Conservation (phyloP, 2,113 vertebrate species). For the Callospermophilus lateralis region DNA sequence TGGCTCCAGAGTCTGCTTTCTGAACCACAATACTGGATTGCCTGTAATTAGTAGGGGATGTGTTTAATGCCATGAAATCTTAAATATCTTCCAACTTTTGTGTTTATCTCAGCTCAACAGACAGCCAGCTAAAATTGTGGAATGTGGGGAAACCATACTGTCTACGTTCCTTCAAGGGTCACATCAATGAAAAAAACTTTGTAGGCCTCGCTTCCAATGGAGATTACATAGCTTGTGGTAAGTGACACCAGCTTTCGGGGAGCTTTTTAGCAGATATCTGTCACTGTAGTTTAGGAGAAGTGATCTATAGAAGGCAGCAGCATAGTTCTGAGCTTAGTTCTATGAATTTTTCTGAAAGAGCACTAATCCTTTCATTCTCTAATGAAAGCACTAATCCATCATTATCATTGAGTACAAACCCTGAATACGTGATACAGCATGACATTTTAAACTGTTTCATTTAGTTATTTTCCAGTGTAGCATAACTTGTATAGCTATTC, state of each 20-base stretch:
- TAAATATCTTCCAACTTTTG: conserved; percentile 65
- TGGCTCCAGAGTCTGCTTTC: neutral
- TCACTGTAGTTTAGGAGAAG: neutral
- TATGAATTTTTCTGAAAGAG: neutral
- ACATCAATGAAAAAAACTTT: conserved; percentile 99
- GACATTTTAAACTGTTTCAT: neutral
- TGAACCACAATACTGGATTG: neutral
- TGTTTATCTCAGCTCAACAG: conserved; percentile 93
- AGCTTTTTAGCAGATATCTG: neutral
- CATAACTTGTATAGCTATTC: neutral
- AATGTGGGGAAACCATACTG: conserved; percentile 99
- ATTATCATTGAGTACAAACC: neutral
- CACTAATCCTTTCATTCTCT: neutral
- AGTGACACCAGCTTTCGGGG: conserved; percentile 74
- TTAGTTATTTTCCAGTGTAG: neutral
- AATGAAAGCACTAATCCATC: no score
- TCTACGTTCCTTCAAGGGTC: conserved; percentile 98
- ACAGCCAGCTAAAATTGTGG: conserved; percentile 99
- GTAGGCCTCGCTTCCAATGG: conserved; percentile 98
- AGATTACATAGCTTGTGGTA: conserved; percentile 99
- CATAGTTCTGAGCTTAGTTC: neutral
- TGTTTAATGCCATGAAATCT: conserved; percentile 28
- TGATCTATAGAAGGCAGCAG: neutral
- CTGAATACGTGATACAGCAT: neutral
- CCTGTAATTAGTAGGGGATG: conserved; percentile 9